These are phyloP conservation scores for Muraenolepis orangiensis DNA, from an alignment of 2,797 vertebrate species.

Conservation along the genomic window DNA sequence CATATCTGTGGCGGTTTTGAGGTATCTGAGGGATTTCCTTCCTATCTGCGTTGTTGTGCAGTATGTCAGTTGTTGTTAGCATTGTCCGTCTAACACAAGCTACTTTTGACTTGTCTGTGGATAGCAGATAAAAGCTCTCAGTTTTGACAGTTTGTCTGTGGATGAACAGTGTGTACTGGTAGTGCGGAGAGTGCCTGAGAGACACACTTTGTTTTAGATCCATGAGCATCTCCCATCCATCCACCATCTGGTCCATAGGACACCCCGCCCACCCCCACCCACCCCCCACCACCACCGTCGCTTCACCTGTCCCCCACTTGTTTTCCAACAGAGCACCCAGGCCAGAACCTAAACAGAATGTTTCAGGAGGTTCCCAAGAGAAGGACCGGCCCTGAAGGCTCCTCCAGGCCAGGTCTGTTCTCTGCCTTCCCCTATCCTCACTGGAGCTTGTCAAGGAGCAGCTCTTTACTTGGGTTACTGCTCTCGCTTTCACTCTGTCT, in stretches of 20 bases:
- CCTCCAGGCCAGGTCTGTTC: slow-evolving; percentile 86
- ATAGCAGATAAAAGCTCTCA: not conserved
- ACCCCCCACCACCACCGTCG: not conserved
- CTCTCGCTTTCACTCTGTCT: no score
- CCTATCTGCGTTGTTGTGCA: not conserved
- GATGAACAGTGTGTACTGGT: no score
- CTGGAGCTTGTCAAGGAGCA: no score
- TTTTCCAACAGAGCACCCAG: slow-evolving; percentile 97
- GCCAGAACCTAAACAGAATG: slow-evolving; percentile 94
- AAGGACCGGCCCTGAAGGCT: slow-evolving; percentile 93
- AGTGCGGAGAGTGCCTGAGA: not conserved
- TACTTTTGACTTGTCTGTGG: not conserved
- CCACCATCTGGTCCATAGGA: not conserved
- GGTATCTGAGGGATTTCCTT: not conserved
- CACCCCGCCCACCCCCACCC: not conserved
- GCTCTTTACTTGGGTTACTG: no score
- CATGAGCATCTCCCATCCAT: not conserved
- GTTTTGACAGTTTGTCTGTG: not conserved
- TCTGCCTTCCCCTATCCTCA: no score
- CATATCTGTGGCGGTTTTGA: not conserved
- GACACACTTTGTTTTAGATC: not conserved
- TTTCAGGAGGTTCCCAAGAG: slow-evolving; percentile 96
- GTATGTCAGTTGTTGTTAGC: not conserved
- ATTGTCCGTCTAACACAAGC: not conserved
- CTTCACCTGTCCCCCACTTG: slow-evolving; percentile 73